These are phyloP conservation scores for Drosophila funebris DNA, from an alignment of 1,140 invertebrate genomes.

Conservation along the genomic window DNA sequence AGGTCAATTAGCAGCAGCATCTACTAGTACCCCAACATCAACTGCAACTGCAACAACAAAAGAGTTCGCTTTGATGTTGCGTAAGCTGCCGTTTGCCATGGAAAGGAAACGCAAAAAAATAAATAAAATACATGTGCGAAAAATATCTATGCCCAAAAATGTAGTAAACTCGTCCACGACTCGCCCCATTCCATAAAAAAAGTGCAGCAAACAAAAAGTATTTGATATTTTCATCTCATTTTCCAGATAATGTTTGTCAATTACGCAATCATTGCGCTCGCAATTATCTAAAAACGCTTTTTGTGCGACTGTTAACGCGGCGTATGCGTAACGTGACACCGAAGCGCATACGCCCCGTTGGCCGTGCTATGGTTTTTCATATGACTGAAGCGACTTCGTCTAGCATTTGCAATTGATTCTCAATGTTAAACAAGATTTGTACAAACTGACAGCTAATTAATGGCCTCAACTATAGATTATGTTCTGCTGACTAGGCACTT, in stretches of 20 bases:
- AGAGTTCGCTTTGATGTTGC: conserved; percentile 38
- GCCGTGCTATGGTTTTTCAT: not conserved
- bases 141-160: conserved; percentile 45
- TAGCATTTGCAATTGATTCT: conserved; percentile 16
- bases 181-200: conserved; percentile 49
- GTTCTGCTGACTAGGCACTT: conserved; percentile 12
- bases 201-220: conserved; percentile 6
- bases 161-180: conserved; percentile 15
- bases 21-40: conserved; percentile 18
- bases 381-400: not conserved
- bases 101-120: conserved; percentile 36
- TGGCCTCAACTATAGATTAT: conserved; percentile 9
- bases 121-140: conserved; percentile 3
- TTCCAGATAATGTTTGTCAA: conserved; percentile 10
- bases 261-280: conserved; percentile 26
- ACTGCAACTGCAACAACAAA: conserved; percentile 16
- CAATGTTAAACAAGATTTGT: conserved; percentile 28
- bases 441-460: conserved; percentile 24
- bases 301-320: conserved; percentile 3
- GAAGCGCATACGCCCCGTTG: conserved; percentile 45
- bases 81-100: not conserved
- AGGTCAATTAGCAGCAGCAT: conserved; percentile 73
- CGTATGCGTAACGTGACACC: conserved; percentile 33
- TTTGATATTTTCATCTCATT: conserved; percentile 18
- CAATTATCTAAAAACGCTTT: conserved; percentile 21